Percentiles rank a stretch among this genome's conserved stretches.
phyloP scores from a whole-genome alignment of 2,797 vertebrate species.

The Tolypeutes matacus region DNA sequence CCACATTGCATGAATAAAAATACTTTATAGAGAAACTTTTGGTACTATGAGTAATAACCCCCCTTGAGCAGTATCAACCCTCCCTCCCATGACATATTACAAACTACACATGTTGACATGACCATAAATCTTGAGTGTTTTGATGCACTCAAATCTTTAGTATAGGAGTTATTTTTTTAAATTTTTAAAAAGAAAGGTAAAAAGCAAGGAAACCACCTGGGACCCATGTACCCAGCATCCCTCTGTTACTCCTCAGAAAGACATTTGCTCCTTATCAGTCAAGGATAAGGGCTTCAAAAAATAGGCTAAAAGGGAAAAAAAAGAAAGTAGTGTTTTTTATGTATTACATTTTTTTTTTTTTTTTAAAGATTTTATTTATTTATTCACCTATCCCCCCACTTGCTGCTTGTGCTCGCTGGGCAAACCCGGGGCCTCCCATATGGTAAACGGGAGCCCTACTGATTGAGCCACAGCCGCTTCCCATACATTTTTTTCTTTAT shows the following conservation, averaged over 20 bases:
- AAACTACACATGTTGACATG: accelerated
- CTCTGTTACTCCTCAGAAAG: not conserved
- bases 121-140: not conserved
- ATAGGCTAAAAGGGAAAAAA: not conserved
- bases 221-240: not conserved
- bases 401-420: no score
- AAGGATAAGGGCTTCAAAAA: not conserved
- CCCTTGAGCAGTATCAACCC: not conserved
- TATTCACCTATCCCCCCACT: no score
- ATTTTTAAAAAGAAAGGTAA: not conserved
- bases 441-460: no score
- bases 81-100: not conserved
- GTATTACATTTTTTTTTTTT: not conserved
- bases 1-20: not conserved
- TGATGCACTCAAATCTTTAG: not conserved
- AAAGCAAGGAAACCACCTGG: not conserved
- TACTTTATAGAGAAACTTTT: not conserved
- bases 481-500: not conserved
- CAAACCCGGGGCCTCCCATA: no score
- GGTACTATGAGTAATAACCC: not conserved
- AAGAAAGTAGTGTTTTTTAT: not conserved
- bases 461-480: no score
- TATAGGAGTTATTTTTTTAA: not conserved
- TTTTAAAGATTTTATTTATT: no score
- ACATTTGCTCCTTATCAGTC: not conserved